phyloP scores from a whole-genome alignment of 2,888 invertebrate species.

The Ichneumoninae sp. region DNA sequence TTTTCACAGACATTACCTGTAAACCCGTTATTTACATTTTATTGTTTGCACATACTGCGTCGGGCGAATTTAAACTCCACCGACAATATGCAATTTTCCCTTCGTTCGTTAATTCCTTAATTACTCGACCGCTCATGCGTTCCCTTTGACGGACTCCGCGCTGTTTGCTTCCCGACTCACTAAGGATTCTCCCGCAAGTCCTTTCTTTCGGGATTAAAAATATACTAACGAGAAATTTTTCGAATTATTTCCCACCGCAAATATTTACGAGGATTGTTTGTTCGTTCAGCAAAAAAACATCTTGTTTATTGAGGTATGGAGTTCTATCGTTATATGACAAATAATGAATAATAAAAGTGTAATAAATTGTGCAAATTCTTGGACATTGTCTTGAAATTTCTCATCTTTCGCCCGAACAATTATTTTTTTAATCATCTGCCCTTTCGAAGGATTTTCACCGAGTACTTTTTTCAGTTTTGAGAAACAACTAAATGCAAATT shows the following conservation, averaged over 20 bases:
- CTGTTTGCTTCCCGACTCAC: not conserved
- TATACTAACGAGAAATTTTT: not conserved
- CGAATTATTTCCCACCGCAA: not conserved
- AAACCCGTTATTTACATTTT: constrained; percentile 23
- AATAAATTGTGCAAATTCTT: not conserved
- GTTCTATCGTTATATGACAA: not conserved
- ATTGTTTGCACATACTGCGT: not conserved
- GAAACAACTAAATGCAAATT: not conserved
- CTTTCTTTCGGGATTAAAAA: not conserved
- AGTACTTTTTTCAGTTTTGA: not conserved
- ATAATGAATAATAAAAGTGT: not conserved
- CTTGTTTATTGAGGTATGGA: not conserved
- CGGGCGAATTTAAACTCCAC: not conserved
- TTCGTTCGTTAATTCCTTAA: not conserved
- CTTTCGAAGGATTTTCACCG: no score
- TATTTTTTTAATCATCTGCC: no score
- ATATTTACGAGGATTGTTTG: not conserved
- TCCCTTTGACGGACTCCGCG: not conserved
- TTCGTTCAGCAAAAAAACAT: not conserved
- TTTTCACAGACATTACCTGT: not conserved
- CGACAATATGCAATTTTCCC: not conserved
- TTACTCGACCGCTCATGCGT: not conserved
- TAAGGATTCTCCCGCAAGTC: not conserved
- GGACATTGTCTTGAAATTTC: not conserved
- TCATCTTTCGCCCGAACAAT: not conserved